Conservation (phyloP, 2,797 vertebrate genomes). For the Lepilemur septentrionalis region DNA sequence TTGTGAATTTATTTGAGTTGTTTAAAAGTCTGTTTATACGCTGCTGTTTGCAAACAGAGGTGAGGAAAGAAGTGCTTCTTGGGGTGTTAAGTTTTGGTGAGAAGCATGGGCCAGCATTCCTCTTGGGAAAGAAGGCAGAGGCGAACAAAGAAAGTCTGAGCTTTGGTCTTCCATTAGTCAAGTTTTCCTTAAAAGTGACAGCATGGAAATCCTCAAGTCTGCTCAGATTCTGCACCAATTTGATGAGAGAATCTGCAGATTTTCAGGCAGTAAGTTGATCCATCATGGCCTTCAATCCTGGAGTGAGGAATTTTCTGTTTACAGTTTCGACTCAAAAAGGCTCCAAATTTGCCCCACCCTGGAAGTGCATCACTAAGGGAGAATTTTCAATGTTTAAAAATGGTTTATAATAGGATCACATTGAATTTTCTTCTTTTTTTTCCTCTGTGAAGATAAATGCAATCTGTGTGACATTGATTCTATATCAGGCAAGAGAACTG, state of each 20-base stretch:
- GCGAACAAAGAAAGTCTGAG: conserved; percentile 35
- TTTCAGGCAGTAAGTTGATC: conserved; percentile 64
- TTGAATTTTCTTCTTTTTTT: conserved; percentile 12
- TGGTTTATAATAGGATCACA: conserved; percentile 48
- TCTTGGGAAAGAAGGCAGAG: conserved; percentile 51
- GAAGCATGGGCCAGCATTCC: not conserved
- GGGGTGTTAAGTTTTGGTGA: conserved; percentile 19
- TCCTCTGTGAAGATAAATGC: conserved; percentile 34
- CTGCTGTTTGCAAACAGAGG: conserved; percentile 32
- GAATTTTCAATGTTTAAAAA: conserved; percentile 68
- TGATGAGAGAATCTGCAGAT: conserved; percentile 65
- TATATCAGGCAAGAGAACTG: conserved; percentile 10
- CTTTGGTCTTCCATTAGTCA: conserved; percentile 56
- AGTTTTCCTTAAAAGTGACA: conserved; percentile 68
- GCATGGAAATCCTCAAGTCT: conserved; percentile 62
- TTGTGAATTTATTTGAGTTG: conserved; percentile 26
- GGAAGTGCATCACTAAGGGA: conserved; percentile 50
- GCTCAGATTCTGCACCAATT: conserved; percentile 33
- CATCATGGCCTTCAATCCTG: conserved; percentile 49
- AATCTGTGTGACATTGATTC: conserved; percentile 30
- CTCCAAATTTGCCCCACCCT: conserved; percentile 61
- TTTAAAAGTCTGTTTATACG: conserved; percentile 47
- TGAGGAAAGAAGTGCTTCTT: not conserved
- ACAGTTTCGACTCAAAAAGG: conserved; percentile 59
- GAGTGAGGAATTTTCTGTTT: conserved; percentile 73